Conservation (phyloP, 2,888 invertebrate species). For the Parnassius apollo region DNA sequence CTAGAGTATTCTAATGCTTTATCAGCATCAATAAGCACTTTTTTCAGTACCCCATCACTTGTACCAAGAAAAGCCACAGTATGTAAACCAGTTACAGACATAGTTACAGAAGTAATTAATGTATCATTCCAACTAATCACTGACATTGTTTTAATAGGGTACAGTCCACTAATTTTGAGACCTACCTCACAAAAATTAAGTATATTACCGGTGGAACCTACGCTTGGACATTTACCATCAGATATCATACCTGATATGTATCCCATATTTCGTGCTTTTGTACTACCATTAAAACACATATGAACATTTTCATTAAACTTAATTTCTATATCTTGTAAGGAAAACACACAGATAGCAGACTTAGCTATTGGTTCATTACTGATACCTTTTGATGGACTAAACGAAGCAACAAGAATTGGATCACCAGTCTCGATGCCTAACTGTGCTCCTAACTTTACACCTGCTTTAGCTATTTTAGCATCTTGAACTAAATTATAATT, state of each 20-base stretch:
- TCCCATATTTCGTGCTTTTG: constrained; percentile 94
- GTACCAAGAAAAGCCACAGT: constrained; percentile 97
- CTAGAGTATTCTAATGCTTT: constrained; percentile 92
- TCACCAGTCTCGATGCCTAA: constrained; percentile 90
- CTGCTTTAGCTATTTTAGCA: constrained; percentile 93
- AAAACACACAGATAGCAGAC: constrained; percentile 96
- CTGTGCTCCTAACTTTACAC: constrained; percentile 90
- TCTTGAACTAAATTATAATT: constrained; percentile 96
- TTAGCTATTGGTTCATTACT: constrained; percentile 90
- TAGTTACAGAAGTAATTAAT: constrained; percentile 91
- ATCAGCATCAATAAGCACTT: constrained; percentile 84
- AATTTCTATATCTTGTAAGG: constrained; percentile 93
- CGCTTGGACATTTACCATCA: constrained; percentile 94
- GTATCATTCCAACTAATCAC: constrained; percentile 89
- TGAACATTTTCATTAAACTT: constrained; percentile 98
- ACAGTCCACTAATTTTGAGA: constrained; percentile 93
- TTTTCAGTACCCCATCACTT: constrained; percentile 90
- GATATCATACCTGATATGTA: constrained; percentile 95
- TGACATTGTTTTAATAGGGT: constrained; percentile 90
- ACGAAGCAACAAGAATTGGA: constrained; percentile 92
- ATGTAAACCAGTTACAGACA: constrained; percentile 93
- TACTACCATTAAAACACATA: constrained; percentile 97
- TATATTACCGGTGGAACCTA: constrained; percentile 93
- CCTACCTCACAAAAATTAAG: constrained; percentile 96
- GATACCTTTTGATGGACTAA: constrained; percentile 94